A percentile compares a stretch with the other conserved stretches of the same genome.
Evolutionary conservation across 2,888 invertebrate genomes (phyloP).

Genomic region (Conchocele bisecta): DNA sequence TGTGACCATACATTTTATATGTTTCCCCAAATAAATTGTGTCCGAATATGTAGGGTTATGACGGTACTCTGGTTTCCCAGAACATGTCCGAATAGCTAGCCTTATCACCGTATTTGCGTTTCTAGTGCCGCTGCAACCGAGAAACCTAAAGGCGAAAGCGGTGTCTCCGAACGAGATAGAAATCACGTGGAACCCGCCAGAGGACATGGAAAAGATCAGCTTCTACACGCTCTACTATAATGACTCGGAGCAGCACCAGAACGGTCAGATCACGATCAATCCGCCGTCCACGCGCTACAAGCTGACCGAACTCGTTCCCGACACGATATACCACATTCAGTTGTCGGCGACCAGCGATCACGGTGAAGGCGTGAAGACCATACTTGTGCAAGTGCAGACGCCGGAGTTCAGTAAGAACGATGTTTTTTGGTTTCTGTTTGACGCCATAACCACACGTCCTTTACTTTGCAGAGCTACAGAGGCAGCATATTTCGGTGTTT

Average conservation of each 20-base stretch:
- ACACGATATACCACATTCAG: constrained; percentile 98
- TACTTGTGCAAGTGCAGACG: constrained; percentile 96
- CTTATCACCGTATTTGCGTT: constrained; percentile 8
- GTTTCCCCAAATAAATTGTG: not conserved
- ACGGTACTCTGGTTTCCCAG: not conserved
- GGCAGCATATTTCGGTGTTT: not conserved
- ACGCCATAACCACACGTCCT: not conserved
- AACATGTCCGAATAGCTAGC: not conserved
- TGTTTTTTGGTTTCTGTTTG: not conserved
- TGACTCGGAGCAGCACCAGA: constrained; percentile 77
- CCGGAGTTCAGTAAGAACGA: constrained; percentile 98
- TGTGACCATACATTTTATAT: no score
- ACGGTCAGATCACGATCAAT: constrained; percentile 73
- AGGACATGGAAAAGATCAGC: constrained; percentile 92
- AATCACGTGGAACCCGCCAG: constrained; percentile 95
- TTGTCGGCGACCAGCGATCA: constrained; percentile 94
- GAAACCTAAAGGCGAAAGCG: constrained; percentile 88
- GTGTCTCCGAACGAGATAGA: constrained; percentile 92
- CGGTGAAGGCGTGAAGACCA: constrained; percentile 97
- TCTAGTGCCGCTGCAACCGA: constrained; percentile 97
- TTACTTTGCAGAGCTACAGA: not conserved
- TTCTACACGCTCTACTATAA: constrained; percentile 99
- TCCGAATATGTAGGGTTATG: not conserved
- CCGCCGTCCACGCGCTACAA: constrained; percentile 86
- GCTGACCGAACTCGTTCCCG: constrained; percentile 95